Base-by-base conservation (phyloP, 2,888 invertebrate species). In the Protophormia terraenovae region DNA sequence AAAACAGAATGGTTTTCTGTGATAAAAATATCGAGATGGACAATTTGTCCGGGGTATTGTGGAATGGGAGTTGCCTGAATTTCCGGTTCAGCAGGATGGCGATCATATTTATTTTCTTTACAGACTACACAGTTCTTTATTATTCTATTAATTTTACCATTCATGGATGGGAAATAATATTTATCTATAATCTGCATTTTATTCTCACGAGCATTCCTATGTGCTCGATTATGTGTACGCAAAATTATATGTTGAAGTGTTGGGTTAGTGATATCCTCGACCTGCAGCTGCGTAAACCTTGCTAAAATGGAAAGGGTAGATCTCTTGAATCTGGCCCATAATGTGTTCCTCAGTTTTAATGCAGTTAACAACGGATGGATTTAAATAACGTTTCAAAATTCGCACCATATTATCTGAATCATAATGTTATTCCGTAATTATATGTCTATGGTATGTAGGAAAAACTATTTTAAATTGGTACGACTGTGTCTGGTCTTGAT, bases 241-340 rank as follows among this genome's bases (percentile, higher is more conserved):
- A 62, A 38, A 14, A 62, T 62, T 14, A 62, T 2, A 2, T 38
- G 7, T 12, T 62, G 62, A 27, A 2, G n/a, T n/a, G 22, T 64
- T 19, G 0, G 45, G 29, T 19, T 12, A 4, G n/a, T n/a, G 16
- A 67, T 47, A 47, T 66, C 64, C 4, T 66, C 64, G 2, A 66
- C 27, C n/a, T 45, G 7, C 14, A 16, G 45, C 16, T 45, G 45
- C 1, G 64, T 66, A 35, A 69, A 76, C 12, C 62, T 79, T 22
- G 14, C 22, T 24, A 58, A 58, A 58, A 58, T 85, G 35, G 27
- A 24, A 3, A 8, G 72, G 47, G 19, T 83, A 81, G 12, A 83
- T 41, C 22, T 71, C n/a, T 19, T 84, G 84, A 1, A 87, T 77
- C 64, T 53, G 78, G 3, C 80, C 83, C 71, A 86, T 75, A 3